Base-by-base conservation (phyloP, 1,140 invertebrate species). In the Sinonovacula constricta region DNA sequence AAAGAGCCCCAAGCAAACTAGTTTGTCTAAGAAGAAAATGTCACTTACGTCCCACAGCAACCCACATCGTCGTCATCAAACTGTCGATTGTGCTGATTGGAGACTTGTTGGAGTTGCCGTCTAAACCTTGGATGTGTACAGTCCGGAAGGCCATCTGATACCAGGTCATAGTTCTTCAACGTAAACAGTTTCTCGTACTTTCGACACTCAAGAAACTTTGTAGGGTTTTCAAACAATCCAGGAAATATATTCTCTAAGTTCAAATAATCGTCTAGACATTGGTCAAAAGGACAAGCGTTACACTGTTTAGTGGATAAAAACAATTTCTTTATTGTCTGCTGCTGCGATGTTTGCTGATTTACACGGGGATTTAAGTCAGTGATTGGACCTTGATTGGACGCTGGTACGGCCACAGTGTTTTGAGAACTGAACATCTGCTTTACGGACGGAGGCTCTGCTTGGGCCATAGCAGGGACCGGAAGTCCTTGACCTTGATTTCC, bases 21-120 rank as follows among this genome's bases (percentile, higher is more conserved):
- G n/a, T n/a, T n/a, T n/a, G n/a, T n/a, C n/a, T n/a, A 45, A 10
- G 39, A 45, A 45, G 39, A 36, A 65, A 31, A 65, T 33, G 22
- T 36, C 10, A 63, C 75, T 78, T 63, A 78, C 75, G 75, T 78
- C 51, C 33, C 54, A 28, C 75, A 78, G 30, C 75, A 78, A 24
- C 75, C 67, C 15, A 69, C 30, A 18, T 78, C 75, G 31, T 78
- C 75, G 45, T 78, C 75, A 2, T 69, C 75, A 12, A 78, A 36
- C 28, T 28, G 56, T 14, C 14, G n/a, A 2, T 54, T 28, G 10
- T 30, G 22, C n/a, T n/a, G n/a, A n/a, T n/a, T n/a, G n/a, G n/a
- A n/a, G n/a, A n/a, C n/a, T n/a, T n/a, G n/a, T n/a, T n/a, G n/a
- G 12, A 69, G 39, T 60, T 78, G 75, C 49, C 75, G 22, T 53